phyloP scores from a whole-genome alignment of 2,888 invertebrate genomes.

The Mythimna impura region DNA sequence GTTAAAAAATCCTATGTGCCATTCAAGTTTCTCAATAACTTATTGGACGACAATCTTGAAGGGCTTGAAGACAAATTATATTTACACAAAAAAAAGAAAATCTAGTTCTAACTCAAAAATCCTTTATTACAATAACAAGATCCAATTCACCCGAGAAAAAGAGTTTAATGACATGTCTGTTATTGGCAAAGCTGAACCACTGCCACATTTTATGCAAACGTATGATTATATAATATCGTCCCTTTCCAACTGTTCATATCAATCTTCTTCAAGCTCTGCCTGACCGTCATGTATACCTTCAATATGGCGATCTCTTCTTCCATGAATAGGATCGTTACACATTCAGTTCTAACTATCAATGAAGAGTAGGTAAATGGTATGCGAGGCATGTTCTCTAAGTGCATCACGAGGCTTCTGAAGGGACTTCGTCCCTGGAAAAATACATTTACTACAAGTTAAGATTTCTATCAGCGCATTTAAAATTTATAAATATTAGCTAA shows the following conservation, averaged over 20 bases:
- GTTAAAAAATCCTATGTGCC: neutral
- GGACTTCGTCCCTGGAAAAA: slow-evolving; percentile 34
- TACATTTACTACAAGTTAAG: no score
- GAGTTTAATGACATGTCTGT: neutral
- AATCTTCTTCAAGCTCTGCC: slow-evolving; percentile 35
- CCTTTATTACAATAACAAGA: slow-evolving; percentile 1
- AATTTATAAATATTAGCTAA: no score
- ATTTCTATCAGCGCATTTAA: no score
- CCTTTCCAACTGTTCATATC: slow-evolving; percentile 37
- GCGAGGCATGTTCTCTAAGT: slow-evolving; percentile 39
- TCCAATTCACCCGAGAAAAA: neutral
- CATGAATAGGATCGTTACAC: slow-evolving; percentile 7
- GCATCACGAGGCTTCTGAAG: slow-evolving; percentile 37
- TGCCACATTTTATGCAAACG: slow-evolving; percentile 8
- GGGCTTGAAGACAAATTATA: neutral
- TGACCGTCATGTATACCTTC: slow-evolving; percentile 32
- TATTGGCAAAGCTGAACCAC: neutral
- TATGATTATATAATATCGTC: slow-evolving; percentile 31
- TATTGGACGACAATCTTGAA: neutral
- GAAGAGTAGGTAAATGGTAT: slow-evolving; percentile 50
- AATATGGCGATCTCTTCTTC: slow-evolving; percentile 20
- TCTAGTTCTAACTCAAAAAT: neutral
- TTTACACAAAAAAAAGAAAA: no score
- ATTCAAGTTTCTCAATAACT: neutral
- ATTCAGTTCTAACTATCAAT: slow-evolving; percentile 42